Base-by-base conservation (phyloP, 2,888 invertebrate genomes). In the Tinea semifulvella region DNA sequence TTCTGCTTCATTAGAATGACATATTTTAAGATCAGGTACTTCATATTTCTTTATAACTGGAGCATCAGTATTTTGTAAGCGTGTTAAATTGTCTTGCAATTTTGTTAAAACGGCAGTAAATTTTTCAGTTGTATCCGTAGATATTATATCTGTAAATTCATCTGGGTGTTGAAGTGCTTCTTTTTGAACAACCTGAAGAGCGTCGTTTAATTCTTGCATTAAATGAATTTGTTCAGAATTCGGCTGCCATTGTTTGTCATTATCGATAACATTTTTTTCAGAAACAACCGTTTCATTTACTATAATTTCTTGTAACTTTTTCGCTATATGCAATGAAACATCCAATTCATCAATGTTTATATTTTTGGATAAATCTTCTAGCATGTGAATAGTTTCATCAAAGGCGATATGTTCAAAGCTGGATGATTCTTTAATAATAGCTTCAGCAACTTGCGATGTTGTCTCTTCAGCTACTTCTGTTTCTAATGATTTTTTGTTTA, bases 201-300 rank as follows among this genome's bases (percentile, higher is more conserved):
- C 44, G 26, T 46, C 42, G 17, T 47, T 47, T 1, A 47, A 25
- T 28, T 47, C 46, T 44, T 49, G 38, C 5, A 18, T 5, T 27
- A 42, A 27, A 27, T 14, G 7, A 17, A 18, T 10, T 10, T 36
- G 17, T 18, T 36, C 17, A 4, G 18, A 18, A n/a, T 18, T 18
- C 2, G 4, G 6, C 14, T 3, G 2, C 8, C 2, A 3, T 18
- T 36, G 36, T 6, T 14, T 36, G 7, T 3, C 11, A 18, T 3
- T 36, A 22, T 8, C 5, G n/a, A 8, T 8, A 18, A 36, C 8
- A 16, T 14, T 18, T 14, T 35, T 14, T 11, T 16, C 10, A 2
- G 18, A 16, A 16, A n/a, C 7, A 2, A 2, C 18, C 6, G 17
- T 2, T 36, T 18, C 17, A 16, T 7, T 16, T 42, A 16, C 16